Percentiles rank a stretch among this genome's conserved stretches.
These are phyloP conservation scores for Platyscapa corneri DNA, from an alignment of 1,140 invertebrate genomes.

Conservation along the genomic window DNA sequence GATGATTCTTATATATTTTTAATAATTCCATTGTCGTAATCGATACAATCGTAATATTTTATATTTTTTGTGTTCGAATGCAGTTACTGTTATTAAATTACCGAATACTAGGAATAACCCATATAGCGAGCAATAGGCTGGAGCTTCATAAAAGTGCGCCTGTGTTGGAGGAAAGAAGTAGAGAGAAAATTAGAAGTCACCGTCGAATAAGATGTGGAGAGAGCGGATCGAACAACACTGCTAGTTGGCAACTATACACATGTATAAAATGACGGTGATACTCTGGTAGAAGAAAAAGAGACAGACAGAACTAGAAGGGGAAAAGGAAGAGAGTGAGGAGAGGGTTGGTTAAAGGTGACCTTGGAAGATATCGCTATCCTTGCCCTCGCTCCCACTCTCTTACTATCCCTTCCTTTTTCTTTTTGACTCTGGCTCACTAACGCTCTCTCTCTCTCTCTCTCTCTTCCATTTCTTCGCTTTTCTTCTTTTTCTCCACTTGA, in stretches of 20 bases:
- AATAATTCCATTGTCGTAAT: too few species aligned
- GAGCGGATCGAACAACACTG: background rate
- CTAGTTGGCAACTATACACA: background rate
- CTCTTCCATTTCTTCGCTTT: background rate
- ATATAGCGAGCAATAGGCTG: background rate
- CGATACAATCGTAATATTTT: too few species aligned
- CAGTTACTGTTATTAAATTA: too few species aligned
- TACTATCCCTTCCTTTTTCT: background rate
- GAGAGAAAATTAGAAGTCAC: background rate
- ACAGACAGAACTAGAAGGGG: background rate
- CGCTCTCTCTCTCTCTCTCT: background rate
- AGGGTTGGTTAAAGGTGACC: constrained; percentile 37
- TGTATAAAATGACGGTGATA: background rate
- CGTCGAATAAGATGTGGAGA: background rate
- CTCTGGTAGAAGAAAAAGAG: background rate
- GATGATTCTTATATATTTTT: too few species aligned
- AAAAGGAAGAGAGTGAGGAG: constrained; percentile 2
- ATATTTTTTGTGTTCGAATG: too few species aligned
- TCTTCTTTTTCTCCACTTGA: background rate
- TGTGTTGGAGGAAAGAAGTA: background rate
- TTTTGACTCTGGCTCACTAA: background rate
- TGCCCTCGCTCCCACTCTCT: background rate
- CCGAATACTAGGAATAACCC: background rate
- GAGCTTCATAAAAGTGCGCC: background rate
- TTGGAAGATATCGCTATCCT: constrained; percentile 19